Percentiles rank a stretch among this genome's conserved stretches.
These are phyloP conservation scores for Cariama cristata DNA, from an alignment of 2,113 vertebrate genomes.

Conservation along the genomic window DNA sequence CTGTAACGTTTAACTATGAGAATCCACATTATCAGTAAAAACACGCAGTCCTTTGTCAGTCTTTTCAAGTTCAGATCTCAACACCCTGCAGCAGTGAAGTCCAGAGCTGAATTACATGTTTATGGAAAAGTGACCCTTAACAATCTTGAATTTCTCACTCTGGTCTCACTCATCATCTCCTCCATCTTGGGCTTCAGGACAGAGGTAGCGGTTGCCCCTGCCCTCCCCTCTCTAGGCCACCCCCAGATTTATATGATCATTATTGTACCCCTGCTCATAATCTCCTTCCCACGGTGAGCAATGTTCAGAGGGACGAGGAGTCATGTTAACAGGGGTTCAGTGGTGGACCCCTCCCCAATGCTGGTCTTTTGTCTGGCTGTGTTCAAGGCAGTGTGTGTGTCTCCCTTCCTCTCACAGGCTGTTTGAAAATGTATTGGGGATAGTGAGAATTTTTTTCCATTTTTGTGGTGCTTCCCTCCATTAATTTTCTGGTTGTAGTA, in stretches of 20 bases:
- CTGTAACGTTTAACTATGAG: rapidly evolving
- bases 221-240: background rate
- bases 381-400: background rate
- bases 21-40: background rate
- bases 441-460: slow-evolving; percentile 60
- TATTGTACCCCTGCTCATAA: rapidly evolving
- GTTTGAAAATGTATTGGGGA: slow-evolving; percentile 12
- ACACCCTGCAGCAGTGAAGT: background rate
- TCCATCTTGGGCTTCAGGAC: background rate
- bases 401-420: background rate
- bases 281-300: rapidly evolving
- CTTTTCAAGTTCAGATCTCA: background rate
- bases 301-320: background rate
- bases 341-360: rapidly evolving
- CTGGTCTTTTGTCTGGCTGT: background rate
- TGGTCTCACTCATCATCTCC: background rate
- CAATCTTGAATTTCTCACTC: background rate
- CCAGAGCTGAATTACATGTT: background rate
- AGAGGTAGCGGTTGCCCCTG: rapidly evolving
- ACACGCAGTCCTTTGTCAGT: background rate
- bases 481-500: slow-evolving; percentile 80
- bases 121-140: background rate
- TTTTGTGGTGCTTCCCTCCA: slow-evolving; percentile 78
- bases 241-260: background rate
- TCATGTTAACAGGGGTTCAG: rapidly evolving